Evolutionary conservation across 2,888 invertebrate species (phyloP), one percentile per base, ranked within the genome.

Genomic region (Pyrgus malvae): DNA sequence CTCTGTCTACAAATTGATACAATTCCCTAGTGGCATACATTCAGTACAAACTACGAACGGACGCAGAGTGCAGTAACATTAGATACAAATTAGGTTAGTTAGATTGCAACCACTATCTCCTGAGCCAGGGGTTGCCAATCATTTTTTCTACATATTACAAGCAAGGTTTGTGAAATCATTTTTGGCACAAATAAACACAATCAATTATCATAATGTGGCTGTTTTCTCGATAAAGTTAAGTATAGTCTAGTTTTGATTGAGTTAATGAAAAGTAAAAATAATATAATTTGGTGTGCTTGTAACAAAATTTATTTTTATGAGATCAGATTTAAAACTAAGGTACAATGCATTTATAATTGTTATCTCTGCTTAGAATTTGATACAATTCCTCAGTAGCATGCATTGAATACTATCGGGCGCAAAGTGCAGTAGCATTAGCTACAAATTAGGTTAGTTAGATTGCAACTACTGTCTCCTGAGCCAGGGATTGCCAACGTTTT

Each of bases 391-490:
- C 46, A 66, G 62, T 78, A 71, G 68, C 75, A 80, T 66, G 78
- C 74, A 76, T 78, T 63, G 62, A 6, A 61, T 58, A 60, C 60
- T 69, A 69, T 68, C 74, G 80, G 79, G 79, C 74, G 72, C 59
- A 59, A 66, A 73, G 67, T 72, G 74, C 74, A 74, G 73, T 65
- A 73, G 77, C 73, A 77, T 75, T 74, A 75, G 68, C 69, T 65
- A 66, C 72, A 78, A 84, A 85, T 83, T 82, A 72, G 81, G 82
- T 84, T 82, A 80, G 70, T 73, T 72, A 72, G 70, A 78, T 78
- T 77, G 78, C 70, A 73, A 68, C 67, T 74, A 77, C 77, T 80
- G 83, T 83, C 76, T 81, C 53, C 67, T 65, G 70, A 75, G 74
- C 69, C 70, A 65, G n/a, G n/a, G n/a, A n/a, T n/a, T n/a, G n/a